Evolutionary conservation across 2,888 invertebrate genomes (phyloP).

Genomic region (Cynaeus angustus): DNA sequence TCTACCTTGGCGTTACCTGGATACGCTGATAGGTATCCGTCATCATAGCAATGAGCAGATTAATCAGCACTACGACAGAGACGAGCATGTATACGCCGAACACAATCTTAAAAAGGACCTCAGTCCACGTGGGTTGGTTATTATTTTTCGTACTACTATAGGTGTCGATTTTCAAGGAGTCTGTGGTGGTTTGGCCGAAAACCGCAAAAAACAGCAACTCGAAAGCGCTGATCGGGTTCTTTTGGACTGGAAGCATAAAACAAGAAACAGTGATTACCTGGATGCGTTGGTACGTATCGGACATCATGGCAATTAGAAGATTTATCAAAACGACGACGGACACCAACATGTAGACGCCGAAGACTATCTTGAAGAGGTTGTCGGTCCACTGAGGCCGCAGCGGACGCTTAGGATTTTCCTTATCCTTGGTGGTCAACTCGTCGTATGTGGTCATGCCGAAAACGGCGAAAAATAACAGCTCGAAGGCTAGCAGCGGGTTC

Average conservation of each 20-base stretch:
- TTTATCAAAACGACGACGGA: constrained; percentile 98
- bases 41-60: constrained; percentile 99
- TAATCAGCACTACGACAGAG: constrained; percentile 98
- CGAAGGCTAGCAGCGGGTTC: constrained; percentile 94
- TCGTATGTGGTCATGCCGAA: constrained; percentile 94
- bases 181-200: constrained; percentile 94
- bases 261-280: constrained; percentile 83
- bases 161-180: constrained; percentile 83
- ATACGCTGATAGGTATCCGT: constrained; percentile 99
- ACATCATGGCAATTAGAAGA: constrained; percentile 99
- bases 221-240: constrained; percentile 94
- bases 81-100: constrained; percentile 98
- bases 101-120: constrained; percentile 89
- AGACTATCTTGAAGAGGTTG: constrained; percentile 91
- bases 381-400: constrained; percentile 88
- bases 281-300: constrained; percentile 99
- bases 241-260: constrained; percentile 86
- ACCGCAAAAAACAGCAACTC: constrained; percentile 99
- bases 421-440: constrained; percentile 81
- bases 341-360: constrained; percentile 98
- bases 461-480: constrained; percentile 98
- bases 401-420: constrained; percentile 59
- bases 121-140: constrained; percentile 87
- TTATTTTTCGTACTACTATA: constrained; percentile 71
- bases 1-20: constrained; percentile 80